These are phyloP conservation scores for Chromoteleia sp. DNA, from an alignment of 2,888 invertebrate genomes.

Conservation along the genomic window DNA sequence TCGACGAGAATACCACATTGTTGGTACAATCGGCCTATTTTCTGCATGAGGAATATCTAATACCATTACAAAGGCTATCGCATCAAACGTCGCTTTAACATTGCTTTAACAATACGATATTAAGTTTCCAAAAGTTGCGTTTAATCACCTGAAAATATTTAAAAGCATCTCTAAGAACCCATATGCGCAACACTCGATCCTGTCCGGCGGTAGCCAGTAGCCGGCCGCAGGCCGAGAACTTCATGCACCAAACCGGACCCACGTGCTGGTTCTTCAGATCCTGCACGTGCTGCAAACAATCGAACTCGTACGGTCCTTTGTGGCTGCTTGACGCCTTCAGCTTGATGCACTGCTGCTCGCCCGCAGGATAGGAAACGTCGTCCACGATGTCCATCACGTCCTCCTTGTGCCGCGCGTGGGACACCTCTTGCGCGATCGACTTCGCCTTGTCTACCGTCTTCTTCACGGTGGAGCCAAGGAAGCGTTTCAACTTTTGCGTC, in stretches of 20 bases:
- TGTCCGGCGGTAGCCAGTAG: conserved; percentile 98
- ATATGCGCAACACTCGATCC: conserved; percentile 96
- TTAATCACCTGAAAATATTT: conserved; percentile 90
- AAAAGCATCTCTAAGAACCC: conserved; percentile 96
- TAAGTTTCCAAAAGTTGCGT: no score
- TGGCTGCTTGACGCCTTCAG: conserved; percentile 97
- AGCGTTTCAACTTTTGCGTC: conserved; percentile 89
- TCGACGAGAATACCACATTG: no score
- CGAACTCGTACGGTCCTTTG: conserved; percentile 98
- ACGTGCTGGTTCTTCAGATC: conserved; percentile 93
- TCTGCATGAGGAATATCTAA: no score
- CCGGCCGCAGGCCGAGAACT: conserved; percentile 97
- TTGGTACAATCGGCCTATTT: no score
- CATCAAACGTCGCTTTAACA: no score
- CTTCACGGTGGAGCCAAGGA: conserved; percentile 95
- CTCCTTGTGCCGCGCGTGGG: conserved; percentile 89
- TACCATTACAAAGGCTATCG: no score
- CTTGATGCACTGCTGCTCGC: conserved; percentile 91
- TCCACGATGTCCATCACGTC: conserved; percentile 90
- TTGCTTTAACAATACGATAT: no score
- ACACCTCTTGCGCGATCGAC: conserved; percentile 94
- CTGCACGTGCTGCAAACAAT: conserved; percentile 95
- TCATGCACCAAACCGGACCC: conserved; percentile 99
- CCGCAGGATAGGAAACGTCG: conserved; percentile 89
- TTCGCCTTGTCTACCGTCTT: conserved; percentile 96